Evolutionary conservation across 2,797 vertebrate genomes (phyloP), one percentile per base, ranked within the genome.

Genomic region (Microctenopoma lineatum): DNA sequence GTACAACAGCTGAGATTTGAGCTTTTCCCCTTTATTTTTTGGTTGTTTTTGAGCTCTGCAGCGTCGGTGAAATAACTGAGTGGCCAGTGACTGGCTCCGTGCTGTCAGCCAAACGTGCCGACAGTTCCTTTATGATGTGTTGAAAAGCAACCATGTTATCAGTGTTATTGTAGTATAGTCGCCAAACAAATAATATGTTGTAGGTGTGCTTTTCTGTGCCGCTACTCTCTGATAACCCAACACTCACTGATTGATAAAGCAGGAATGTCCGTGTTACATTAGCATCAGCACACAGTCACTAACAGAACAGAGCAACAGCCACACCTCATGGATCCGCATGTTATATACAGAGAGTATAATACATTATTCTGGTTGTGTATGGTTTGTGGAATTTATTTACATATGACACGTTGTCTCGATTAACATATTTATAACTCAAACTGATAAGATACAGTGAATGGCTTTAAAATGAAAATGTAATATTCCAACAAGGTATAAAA

Each of bases 341-440:
- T 79, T 85, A 74, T 85, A 56, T 80, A 84, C 81, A 84, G n/a
- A 76, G 55, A 87, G 48, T 87, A 87, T 88, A 90, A 87, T 90
- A 90, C 87, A 87, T 84, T 66, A 67, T 83, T 84, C 60, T 77
- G 83, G 80, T 75, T 85, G 67, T 74, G 56, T 59, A 47, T 83
- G 81, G 84, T 81, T 81, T 74, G 84, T 89, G 66, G 29, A 75
- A 57, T 87, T 85, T 41, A 84, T 92, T 85, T 89, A 87, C 87
- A 90, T 70, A 65, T 75, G 51, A 71, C 83, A 50, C 84, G 74
- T 66, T 29, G 41, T 65, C 48, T 69, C 60, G 50, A 61, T 78
- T 58, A 72, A 73, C 47, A 66, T 81, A 79, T 70, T 64, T 70
- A 45, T 39, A 55, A 59, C 59, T 81, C 64, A 27, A 79, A 62